These are phyloP conservation scores for Strix uralensis DNA, from an alignment of 2,113 vertebrate species.

Conservation along the genomic window DNA sequence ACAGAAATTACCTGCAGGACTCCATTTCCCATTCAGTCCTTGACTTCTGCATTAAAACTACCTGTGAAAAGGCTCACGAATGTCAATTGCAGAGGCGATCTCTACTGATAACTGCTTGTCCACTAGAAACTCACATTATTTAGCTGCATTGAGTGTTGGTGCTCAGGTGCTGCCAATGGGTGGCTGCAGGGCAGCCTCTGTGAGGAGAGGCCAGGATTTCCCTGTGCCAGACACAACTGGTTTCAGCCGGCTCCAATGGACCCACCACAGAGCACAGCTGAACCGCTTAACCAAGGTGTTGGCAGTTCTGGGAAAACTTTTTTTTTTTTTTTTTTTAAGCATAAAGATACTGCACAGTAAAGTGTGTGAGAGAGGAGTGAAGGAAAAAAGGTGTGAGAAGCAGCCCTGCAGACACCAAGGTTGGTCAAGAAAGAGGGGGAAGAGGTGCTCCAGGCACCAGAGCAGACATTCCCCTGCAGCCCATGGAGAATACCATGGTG, in stretches of 20 bases:
- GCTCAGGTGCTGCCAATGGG: too few species aligned
- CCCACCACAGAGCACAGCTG: fast-evolving
- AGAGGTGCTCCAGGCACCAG: fast-evolving
- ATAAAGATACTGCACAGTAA: background rate
- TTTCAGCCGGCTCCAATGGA: fast-evolving
- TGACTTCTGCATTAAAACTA: background rate
- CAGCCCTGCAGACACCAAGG: background rate
- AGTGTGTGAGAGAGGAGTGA: background rate
- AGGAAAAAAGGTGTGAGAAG: background rate
- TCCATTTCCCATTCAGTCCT: background rate
- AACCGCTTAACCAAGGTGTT: too few species aligned
- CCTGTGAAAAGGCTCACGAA: background rate
- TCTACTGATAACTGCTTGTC: background rate
- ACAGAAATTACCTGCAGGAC: background rate
- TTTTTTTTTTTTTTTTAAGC: background rate
- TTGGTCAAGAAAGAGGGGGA: background rate
- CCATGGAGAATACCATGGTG: background rate
- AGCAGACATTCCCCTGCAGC: background rate
- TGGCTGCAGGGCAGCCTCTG: fast-evolving
- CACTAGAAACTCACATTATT: background rate
- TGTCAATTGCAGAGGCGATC: background rate
- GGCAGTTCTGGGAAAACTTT: fast-evolving
- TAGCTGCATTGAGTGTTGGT: background rate
- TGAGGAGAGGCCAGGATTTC: fast-evolving
- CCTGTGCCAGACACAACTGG: fast-evolving